Evolutionary conservation across 2,113 vertebrate genomes (phyloP), one percentile per base, ranked within the genome.

Genomic region (Clarias gariepinus): DNA sequence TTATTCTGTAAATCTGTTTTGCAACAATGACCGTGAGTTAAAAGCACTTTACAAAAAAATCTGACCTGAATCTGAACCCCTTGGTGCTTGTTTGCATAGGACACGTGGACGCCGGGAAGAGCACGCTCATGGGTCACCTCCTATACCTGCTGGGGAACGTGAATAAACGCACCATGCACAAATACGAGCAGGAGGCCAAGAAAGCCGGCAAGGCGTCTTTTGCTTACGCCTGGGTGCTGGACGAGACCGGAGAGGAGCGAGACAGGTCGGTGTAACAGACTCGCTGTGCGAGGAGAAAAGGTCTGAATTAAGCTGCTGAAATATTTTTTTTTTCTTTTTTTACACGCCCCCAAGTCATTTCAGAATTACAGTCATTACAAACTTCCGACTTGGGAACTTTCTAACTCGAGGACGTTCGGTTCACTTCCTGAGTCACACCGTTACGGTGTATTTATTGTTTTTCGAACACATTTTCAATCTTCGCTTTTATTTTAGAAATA

Each of bases 91-190:
- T 9, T 8, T 2, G 0, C 63, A 5, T 92, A 99, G 98, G 98
- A 86, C 98, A 99, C 60, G 98, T 99, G 89, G 98, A 99, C 92
- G 98, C 98, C 52, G 98, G 98, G 86, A 99, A 99, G 94, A 99
- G 98, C 94, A 99, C 98, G 66, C 93, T 99, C 90, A 99, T 99
- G 98, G 98, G 98, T 82, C 98, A 99, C 93, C 92, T 99, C 83
- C 95, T 99, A 52, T 99, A 97, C 90, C 96, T 97, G 89, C 94
- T 99, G 94, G 98, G 98, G 83, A 96, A 98, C 52, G 97, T 99
- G 91, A 99, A 99, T 94, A 98, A 98, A 94, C 96, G 98, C 92
- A 98, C 97, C 90, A 99, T 99, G 98, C 98, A 99, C 93, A 99
- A 98, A 93, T 99, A 99, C 0, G 98, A 99, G 90, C 97, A 98